Evolutionary conservation across 2,888 invertebrate species (phyloP).

Genomic region (Drosophila pegasa): DNA sequence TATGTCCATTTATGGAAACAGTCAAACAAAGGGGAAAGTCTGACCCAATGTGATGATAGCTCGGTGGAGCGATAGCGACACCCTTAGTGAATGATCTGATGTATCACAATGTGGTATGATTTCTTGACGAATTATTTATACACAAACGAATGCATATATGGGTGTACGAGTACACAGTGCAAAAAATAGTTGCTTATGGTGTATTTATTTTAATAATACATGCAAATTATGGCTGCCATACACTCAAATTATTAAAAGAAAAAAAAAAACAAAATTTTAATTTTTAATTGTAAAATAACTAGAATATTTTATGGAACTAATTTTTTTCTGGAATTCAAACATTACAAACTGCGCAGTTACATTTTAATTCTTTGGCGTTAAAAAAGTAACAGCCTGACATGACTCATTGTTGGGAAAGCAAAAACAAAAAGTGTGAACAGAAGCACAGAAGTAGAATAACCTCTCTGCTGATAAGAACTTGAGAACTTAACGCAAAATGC

Average conservation of each 20-base stretch:
- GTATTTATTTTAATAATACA: no score
- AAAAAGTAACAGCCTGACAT: slow-evolving; percentile 3
- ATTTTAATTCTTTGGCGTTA: not conserved
- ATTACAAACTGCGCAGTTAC: slow-evolving; percentile 34
- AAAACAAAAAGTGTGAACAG: not conserved
- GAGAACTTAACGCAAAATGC: not conserved
- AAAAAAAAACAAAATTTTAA: not conserved
- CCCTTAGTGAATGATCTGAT: slow-evolving; percentile 1
- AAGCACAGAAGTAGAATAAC: not conserved
- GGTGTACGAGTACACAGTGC: no score
- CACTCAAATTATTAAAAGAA: not conserved
- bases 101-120: not conserved
- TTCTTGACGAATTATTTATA: not conserved
- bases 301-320: not conserved
- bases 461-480: slow-evolving; percentile 4
- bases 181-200: no score
- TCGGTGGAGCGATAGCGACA: not conserved
- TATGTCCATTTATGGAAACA: slow-evolving; percentile 31
- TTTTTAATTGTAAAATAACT: not conserved
- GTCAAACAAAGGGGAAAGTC: not conserved
- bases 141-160: not conserved
- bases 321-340: not conserved
- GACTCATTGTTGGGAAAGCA: slow-evolving; percentile 23
- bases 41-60: not conserved
- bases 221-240: not conserved